Evolutionary conservation across 2,113 vertebrate genomes (phyloP), one percentile per base, ranked within the genome.

Genomic region (Vombatus ursinus): DNA sequence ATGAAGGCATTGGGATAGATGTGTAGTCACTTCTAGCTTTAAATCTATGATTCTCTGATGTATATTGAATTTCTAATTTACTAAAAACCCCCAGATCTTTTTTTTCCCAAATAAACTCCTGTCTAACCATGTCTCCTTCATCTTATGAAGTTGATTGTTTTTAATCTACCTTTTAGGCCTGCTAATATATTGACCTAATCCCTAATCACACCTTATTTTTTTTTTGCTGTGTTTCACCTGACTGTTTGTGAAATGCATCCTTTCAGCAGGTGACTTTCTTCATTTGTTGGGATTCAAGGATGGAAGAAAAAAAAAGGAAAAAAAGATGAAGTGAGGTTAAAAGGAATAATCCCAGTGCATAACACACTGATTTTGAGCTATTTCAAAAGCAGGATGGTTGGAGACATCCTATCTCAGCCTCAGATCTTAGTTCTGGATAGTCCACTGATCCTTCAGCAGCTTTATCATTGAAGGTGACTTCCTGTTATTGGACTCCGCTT

Each of bases 221-320:
- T 77, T 90, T 61, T 1, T 37, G 92, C 95, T 96, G 90, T 25
- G 44, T 50, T 91, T 96, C 92, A 97, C 84, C 92, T 50, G 61
- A 90, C 44, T 94, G 37, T 91, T 90, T 31, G 26, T 22, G 91
- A 94, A 26, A 16, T 0, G 12, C 23, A 1, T 16, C n/a, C 22
- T 90, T 90, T 94, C 93, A 90, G 96, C 52, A 54, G 54, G 61
- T 51, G 50, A 91, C 95, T 19, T 91, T 84, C 95, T 93, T 95
- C 37, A 57, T 93, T 91, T 68, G 91, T 96, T 90, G 54, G 44
- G 57, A 91, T 44, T 94, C 92, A 97, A 96, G 97, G 95, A 37
- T 90, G 92, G 50, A 92, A 37, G 31, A 53, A 28, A n/a, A 53
- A 89, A 37, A 37, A 51, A 8, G 47, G 47, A 50, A 3, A 61